Evolutionary conservation across 2,888 invertebrate genomes (phyloP), one percentile per base, ranked within the genome.

Genomic region (Cyclophora punctaria): DNA sequence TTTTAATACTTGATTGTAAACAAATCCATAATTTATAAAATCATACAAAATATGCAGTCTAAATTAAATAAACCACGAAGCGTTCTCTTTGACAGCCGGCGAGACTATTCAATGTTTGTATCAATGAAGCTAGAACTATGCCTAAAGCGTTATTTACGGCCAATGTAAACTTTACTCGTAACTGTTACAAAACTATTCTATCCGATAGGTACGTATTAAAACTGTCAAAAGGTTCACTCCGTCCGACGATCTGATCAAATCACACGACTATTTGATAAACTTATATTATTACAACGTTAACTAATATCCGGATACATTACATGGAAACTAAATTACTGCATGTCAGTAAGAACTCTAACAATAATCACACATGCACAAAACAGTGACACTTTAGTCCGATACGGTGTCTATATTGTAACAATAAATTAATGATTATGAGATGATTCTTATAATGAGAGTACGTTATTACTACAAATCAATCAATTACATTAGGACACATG

Each of bases 1-100:
- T 20, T 41, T 55, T 63, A 64, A 66, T 63, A 71, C 64, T 67
- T 66, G 65, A 70, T 66, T 66, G 53, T 50, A 59, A 60, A 67
- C 58, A 56, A 55, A 44, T 51, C 51, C 60, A 67, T 67, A 64
- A 67, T 67, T 56, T 62, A 65, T 62, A 59, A 59, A 62, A 66
- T 55, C 48, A 54, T 50, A 54, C 33, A 60, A 59, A 60, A 55
- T 52, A 58, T 67, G 65, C 63, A 64, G 58, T 69, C 63, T 63
- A 66, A 37, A 37, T 37, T 55, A 60, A 60, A 63, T 34, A 48
- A 7, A 47, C 41, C 62, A 58, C 59, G 50, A 55, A 56, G 53
- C 48, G 34, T 50, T 54, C 51, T 51, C 37, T 55, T 59, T 53
- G 57, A 52, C 53, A 55, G 50, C 33, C 52, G 55, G 55, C 58